Base-by-base conservation (phyloP, 2,113 vertebrate species). In the Tychaedon coryphoeus region DNA sequence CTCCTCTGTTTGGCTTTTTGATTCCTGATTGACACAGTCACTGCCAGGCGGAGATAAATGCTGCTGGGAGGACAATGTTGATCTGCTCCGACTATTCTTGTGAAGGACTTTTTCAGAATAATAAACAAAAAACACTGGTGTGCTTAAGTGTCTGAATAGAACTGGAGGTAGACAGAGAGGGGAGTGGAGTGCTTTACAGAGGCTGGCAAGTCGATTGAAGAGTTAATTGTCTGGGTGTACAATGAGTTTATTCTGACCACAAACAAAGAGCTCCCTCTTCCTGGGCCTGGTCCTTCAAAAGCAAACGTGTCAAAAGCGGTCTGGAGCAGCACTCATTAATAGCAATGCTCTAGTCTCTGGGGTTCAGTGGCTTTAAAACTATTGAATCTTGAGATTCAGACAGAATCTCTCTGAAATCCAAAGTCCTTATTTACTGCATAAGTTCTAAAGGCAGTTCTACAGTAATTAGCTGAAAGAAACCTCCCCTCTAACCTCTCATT, bases 181-280 rank as follows among this genome's bases (percentile, higher is more conserved):
- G 86, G 88, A 97, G 86, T 14, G 42, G 90, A 83, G 76, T 84
- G 96, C 97, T 98, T 98, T 97, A 97, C 96, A 98, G 97, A 97
- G 90, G 64, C 96, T 98, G 96, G 97, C 97, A 96, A 98, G 97
- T 97, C 96, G 22, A 98, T 97, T 97, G 98, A 98, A 97, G 97
- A 98, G 97, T 98, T 98, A 98, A 98, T 98, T 98, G 98, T 98
- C 95, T 97, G 97, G 87, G 95, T 97, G 96, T 98, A 98, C 98
- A 98, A 98, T 98, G 98, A 96, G 96, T 98, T 98, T 98, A 98
- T 98, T 98, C 98, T 98, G 96, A 97, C 86, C n/a, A 61, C 93
- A 97, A 82, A 98, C 98, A 98, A 98, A 98, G 98, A 96, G 93
- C 97, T 97, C 97, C 97, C 97, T 98, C 96, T 98, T 97, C 95